These are phyloP conservation scores for Podarcis muralis DNA, from an alignment of 2,113 vertebrate genomes.

Conservation along the genomic window DNA sequence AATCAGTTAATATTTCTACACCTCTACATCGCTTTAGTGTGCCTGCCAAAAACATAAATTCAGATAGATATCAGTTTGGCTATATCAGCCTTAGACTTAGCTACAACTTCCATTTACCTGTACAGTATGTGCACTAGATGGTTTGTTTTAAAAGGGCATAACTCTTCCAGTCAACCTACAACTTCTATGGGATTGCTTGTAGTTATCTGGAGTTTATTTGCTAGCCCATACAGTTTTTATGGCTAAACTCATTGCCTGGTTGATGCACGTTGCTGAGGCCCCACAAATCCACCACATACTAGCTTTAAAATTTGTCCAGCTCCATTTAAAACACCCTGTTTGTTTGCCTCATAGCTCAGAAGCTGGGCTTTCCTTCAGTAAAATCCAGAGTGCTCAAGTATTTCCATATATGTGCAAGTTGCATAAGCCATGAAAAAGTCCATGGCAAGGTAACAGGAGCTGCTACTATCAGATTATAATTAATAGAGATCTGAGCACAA, in stretches of 20 bases:
- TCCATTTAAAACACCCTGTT: neutral
- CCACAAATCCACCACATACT: neutral
- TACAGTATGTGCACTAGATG: neutral
- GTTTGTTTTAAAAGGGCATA: neutral
- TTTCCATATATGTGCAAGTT: neutral
- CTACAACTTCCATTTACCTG: neutral
- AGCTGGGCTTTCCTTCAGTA: neutral
- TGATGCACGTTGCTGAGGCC: neutral
- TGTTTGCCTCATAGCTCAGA: neutral
- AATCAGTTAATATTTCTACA: no score
- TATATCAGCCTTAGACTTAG: neutral
- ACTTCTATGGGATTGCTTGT: neutral
- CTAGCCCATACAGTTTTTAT: no score
- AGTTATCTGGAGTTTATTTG: neutral
- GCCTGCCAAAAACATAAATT: no score
- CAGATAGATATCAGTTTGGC: no score
- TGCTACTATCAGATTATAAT: neutral
- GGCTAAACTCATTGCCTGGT: neutral
- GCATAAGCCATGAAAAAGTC: neutral
- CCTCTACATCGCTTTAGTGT: no score
- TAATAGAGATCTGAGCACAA: neutral
- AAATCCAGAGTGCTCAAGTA: neutral
- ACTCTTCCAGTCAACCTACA: no score
- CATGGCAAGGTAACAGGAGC: neutral
- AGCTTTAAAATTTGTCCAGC: neutral